Evolutionary conservation across 2,797 vertebrate species (phyloP).

Genomic region (Orientallactaga sibirica): DNA sequence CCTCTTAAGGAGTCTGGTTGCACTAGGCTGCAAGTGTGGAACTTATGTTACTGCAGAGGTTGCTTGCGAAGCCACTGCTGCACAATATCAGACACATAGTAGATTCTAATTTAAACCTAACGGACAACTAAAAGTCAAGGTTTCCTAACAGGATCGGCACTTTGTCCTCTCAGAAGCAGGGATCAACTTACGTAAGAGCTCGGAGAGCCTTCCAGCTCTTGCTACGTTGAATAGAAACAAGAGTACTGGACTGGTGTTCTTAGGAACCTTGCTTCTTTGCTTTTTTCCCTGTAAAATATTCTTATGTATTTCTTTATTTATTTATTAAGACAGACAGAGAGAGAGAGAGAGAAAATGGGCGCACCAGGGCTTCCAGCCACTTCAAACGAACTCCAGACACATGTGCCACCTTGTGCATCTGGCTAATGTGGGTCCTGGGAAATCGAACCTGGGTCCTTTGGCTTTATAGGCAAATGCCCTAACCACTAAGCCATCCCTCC

Average conservation of each 20-base stretch:
- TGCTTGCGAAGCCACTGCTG: background rate
- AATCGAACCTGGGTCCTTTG: too few relatives aligned
- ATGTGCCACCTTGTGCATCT: too few relatives aligned
- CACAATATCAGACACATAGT: background rate
- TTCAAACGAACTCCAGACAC: too few relatives aligned
- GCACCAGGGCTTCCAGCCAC: too few relatives aligned
- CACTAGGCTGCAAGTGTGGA: background rate
- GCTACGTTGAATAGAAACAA: background rate
- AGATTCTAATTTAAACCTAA: conserved; percentile 59
- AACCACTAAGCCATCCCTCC: too few relatives aligned
- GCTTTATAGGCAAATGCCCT: background rate
- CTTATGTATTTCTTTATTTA: too few relatives aligned
- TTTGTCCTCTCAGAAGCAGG: conserved; percentile 19
- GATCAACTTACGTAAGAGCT: conserved; percentile 38
- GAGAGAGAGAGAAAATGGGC: too few relatives aligned
- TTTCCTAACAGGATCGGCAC: conserved; percentile 25
- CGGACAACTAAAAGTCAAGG: conserved; percentile 18
- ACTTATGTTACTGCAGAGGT: background rate
- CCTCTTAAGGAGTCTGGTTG: background rate
- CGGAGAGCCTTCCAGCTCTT: background rate
- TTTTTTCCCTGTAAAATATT: background rate
- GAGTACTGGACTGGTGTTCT: background rate
- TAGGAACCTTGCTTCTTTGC: background rate
- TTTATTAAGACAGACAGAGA: too few relatives aligned
- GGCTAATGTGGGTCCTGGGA: too few relatives aligned